Percentiles rank a stretch among this genome's conserved stretches.
phyloP scores from a whole-genome alignment of 2,888 invertebrate species.

The Blastobasis lacticolella region DNA sequence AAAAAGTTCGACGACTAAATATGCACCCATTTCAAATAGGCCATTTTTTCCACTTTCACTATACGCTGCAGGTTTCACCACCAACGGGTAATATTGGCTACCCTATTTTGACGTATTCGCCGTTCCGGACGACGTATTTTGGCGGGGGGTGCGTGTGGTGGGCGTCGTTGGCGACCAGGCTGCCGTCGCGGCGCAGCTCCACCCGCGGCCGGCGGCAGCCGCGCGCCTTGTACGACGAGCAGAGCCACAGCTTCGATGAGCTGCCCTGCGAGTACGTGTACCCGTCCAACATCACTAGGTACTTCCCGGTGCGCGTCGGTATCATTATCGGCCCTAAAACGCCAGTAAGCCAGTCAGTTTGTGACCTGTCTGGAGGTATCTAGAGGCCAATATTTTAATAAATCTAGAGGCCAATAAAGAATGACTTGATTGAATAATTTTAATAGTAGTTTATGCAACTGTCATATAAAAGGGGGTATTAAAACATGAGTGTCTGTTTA shows the following conservation, averaged over 20 bases:
- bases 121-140: conserved; percentile 18
- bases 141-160: conserved; percentile 24
- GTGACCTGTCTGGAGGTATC: too few species aligned
- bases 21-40: too few species aligned
- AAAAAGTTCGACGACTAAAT: too few species aligned
- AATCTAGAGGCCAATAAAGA: too few species aligned
- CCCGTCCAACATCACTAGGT: conserved; percentile 27
- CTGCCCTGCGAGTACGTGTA: conserved; percentile 37
- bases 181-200: conserved; percentile 1
- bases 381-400: too few species aligned
- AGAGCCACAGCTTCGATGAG: conserved; percentile 22
- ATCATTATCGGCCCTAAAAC: conserved; percentile 17
- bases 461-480: too few species aligned
- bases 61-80: too few species aligned
- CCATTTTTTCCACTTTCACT: too few species aligned
- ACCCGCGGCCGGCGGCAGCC: conserved; percentile 24
- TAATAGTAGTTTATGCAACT: too few species aligned
- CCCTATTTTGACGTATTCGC: conserved; percentile 17
- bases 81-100: too few species aligned
- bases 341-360: neutral
- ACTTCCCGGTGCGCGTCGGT: conserved; percentile 26
- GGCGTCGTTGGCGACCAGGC: conserved; percentile 11
- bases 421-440: too few species aligned
- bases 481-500: too few species aligned
- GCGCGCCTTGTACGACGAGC: conserved; percentile 24